Evolutionary conservation across 2,113 vertebrate species (phyloP).

Genomic region (Brevimyrus niger): DNA sequence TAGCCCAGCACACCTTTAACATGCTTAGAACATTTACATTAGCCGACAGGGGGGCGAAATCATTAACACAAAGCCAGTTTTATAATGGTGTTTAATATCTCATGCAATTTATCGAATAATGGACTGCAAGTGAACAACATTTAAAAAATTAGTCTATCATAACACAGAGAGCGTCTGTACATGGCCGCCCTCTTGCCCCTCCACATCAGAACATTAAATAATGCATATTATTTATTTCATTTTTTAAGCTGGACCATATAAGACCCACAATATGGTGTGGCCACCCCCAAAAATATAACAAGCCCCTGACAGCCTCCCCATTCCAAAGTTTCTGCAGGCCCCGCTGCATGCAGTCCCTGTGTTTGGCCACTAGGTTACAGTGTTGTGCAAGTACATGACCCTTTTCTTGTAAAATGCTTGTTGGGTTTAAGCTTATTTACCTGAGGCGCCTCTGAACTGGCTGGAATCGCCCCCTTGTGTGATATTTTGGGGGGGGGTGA

Average conservation of each 20-base stretch:
- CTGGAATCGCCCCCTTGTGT: not conserved
- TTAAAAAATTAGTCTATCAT: too few relatives aligned
- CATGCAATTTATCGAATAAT: too few relatives aligned
- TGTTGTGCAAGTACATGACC: not conserved
- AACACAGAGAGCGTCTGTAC: too few relatives aligned
- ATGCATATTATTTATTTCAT: not conserved
- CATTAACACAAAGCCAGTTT: too few relatives aligned
- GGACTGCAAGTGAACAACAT: too few relatives aligned
- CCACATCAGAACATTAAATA: not conserved
- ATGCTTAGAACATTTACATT: too few relatives aligned
- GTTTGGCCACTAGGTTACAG: conserved; percentile 5
- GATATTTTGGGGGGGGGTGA: not conserved
- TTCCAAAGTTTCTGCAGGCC: not conserved
- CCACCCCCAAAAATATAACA: not conserved
- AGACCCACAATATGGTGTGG: not conserved
- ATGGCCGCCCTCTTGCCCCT: not conserved
- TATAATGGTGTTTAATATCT: too few relatives aligned
- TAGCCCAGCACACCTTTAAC: too few relatives aligned
- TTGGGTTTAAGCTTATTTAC: not conserved
- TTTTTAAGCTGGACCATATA: not conserved
- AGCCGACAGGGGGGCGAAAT: too few relatives aligned
- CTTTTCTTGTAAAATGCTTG: not conserved
- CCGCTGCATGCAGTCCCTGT: not conserved
- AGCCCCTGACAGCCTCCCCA: not conserved
- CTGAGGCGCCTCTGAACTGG: not conserved